Percentiles rank a stretch among this genome's conserved stretches.
Conservation (phyloP, 2,113 vertebrate species). For the Perccottus glenii region DNA sequence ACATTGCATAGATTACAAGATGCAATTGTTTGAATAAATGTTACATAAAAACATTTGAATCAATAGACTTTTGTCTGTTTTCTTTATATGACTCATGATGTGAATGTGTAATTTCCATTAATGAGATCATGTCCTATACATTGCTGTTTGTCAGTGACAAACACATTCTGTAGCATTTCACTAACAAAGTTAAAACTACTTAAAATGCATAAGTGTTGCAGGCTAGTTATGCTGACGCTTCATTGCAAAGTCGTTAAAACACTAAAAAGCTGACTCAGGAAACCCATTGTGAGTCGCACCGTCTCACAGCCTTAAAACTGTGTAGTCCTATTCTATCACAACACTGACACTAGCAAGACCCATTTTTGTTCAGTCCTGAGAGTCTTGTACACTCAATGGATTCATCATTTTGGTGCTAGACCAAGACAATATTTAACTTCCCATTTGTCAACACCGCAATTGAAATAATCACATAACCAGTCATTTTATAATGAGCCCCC, state of each 20-base stretch:
- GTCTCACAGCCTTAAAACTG: constrained; percentile 18
- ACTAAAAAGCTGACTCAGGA: constrained; percentile 25
- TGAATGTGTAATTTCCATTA: not conserved
- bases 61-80: not conserved
- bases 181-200: not conserved
- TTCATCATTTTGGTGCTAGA: not conserved
- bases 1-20: not conserved
- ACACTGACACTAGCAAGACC: not conserved
- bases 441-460: constrained; percentile 18
- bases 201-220: constrained; percentile 2
- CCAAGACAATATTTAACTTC: constrained; percentile 15
- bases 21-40: not conserved
- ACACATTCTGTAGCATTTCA: not conserved
- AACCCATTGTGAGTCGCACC: constrained; percentile 3
- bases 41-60: constrained; percentile 1
- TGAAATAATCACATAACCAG: constrained; percentile 27
- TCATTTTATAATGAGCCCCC: constrained; percentile 8
- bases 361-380: constrained; percentile 46
- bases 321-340: constrained; percentile 13
- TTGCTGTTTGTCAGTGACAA: not conserved
- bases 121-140: not conserved
- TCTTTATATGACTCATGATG: not conserved
- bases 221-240: constrained; percentile 28
- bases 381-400: constrained; percentile 7
- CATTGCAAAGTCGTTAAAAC: constrained; percentile 24